A percentile compares a stretch with the other conserved stretches of the same genome.
These are phyloP conservation scores for Lottia scabra DNA, from an alignment of 2,888 invertebrate species.

Conservation along the genomic window DNA sequence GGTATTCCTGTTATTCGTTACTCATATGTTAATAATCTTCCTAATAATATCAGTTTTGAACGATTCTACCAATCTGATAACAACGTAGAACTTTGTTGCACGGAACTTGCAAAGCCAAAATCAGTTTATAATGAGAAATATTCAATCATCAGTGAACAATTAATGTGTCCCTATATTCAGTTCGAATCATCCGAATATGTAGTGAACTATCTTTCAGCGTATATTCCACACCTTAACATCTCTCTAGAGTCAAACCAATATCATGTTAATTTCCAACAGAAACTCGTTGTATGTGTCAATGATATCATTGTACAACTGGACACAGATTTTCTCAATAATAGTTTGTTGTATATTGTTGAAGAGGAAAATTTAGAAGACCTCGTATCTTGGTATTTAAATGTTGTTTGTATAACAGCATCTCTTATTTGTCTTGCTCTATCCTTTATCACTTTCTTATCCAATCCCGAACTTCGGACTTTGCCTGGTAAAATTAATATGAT, in stretches of 20 bases:
- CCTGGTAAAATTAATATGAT: conserved; percentile 42
- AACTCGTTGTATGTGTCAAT: conserved; percentile 13
- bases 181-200: conserved; percentile 4
- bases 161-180: conserved; percentile 11
- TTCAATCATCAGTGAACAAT: conserved; percentile 3
- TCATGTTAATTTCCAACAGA: neutral
- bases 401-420: conserved; percentile 24
- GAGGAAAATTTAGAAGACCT: neutral
- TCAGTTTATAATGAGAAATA: neutral
- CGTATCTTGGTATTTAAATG: conserved; percentile 14
- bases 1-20: neutral
- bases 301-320: conserved; percentile 2
- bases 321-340: neutral
- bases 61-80: neutral
- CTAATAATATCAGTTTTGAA: neutral
- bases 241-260: conserved; percentile 12
- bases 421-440: conserved; percentile 29
- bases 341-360: neutral
- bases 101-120: neutral
- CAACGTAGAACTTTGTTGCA: conserved; percentile 8
- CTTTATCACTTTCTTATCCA: conserved; percentile 32
- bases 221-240: conserved; percentile 7
- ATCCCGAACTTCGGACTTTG: conserved; percentile 33
- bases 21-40: neutral
- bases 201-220: neutral